Evolutionary conservation across 1,140 invertebrate species (phyloP), one percentile per base, ranked within the genome.

Genomic region (Diorhabda sublineata): DNA sequence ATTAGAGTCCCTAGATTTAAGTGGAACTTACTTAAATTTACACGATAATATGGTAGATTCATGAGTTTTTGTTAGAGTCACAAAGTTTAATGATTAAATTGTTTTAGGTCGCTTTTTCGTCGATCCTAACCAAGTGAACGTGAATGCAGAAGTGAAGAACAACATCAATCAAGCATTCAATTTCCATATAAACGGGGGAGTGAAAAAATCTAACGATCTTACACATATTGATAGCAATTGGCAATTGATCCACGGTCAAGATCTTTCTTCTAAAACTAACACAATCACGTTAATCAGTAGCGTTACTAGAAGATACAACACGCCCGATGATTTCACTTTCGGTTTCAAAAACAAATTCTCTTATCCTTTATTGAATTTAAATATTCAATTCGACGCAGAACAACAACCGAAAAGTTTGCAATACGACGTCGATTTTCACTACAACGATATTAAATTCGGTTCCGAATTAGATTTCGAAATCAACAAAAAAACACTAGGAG

Each of bases 161-260:
- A 82, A 79, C 47, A 64, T 84, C 57, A 85, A 89, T 72, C 87
- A 87, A 0, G 83, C 84, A 61, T 80, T 87, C 57, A 88, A 87
- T 66, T 87, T 90, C 70, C 84, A 85, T 41, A 5, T 88, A 3
- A 77, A 84, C 3, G 86, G 82, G 70, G 82, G 85, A 8, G 72
- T 81, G 5, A 79, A 82, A 42, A 74, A 64, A 41, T 75, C 4
- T 59, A 72, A 44, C 57, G 67, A 56, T 4, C 69, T 75, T 3
- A 66, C 73, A 0, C 72, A 79, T 3, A 74, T 83, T 3, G 71
- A 74, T 56, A 87, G 85, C 52, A 81, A 84, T 58, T 73, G 91
- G 2, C 80, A 85, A 8, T 71, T 91, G 4, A 80, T 85, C 41
- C 88, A 91, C 74, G 89, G 89, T 5, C 75, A 81, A 1, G 88